These are phyloP conservation scores for Clupea harengus DNA, from an alignment of 2,113 vertebrate genomes.

Conservation along the genomic window DNA sequence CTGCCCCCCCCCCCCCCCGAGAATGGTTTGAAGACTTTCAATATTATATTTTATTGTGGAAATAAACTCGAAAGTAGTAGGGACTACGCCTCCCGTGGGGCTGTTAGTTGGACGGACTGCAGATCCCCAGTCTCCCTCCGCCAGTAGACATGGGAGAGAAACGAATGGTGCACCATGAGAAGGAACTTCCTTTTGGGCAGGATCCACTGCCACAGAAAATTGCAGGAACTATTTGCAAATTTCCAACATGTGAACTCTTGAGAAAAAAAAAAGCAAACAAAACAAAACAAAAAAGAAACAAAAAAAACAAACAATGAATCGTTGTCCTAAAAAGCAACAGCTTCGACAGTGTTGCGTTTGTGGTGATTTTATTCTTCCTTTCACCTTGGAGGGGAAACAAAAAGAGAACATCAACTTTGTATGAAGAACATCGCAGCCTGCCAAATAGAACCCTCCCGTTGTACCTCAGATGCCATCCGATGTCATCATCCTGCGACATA, in stretches of 20 bases:
- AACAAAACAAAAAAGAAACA: background rate
- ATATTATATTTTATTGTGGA: conserved; percentile 47
- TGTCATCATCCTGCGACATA: conserved; percentile 65
- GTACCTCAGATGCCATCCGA: conserved; percentile 52
- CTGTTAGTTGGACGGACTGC: conserved; percentile 19
- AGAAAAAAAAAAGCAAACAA: conserved; percentile 6
- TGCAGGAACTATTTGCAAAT: conserved; percentile 44
- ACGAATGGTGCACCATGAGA: conserved; percentile 52
- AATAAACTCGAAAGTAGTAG: conserved; percentile 46
- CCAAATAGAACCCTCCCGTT: conserved; percentile 65
- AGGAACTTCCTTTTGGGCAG: conserved; percentile 55
- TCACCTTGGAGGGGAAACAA: conserved; percentile 48
- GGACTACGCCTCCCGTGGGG: conserved; percentile 43
- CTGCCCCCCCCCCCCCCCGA: conserved; percentile 26
- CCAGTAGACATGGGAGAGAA: conserved; percentile 49
- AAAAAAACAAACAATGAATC: conserved; percentile 29
- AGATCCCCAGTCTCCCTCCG: conserved; percentile 44
- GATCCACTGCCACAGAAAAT: conserved; percentile 55
- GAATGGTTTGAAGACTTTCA: conserved; percentile 44
- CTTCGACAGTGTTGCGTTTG: conserved; percentile 70
- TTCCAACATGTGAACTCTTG: conserved; percentile 48
- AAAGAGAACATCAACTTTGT: conserved; percentile 41
- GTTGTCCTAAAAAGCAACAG: conserved; percentile 57
- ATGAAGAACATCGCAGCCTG: conserved; percentile 61
- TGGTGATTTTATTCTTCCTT: conserved; percentile 68